Evolutionary conservation across 2,888 invertebrate species (phyloP).

Genomic region (Osedax fenrisi): DNA sequence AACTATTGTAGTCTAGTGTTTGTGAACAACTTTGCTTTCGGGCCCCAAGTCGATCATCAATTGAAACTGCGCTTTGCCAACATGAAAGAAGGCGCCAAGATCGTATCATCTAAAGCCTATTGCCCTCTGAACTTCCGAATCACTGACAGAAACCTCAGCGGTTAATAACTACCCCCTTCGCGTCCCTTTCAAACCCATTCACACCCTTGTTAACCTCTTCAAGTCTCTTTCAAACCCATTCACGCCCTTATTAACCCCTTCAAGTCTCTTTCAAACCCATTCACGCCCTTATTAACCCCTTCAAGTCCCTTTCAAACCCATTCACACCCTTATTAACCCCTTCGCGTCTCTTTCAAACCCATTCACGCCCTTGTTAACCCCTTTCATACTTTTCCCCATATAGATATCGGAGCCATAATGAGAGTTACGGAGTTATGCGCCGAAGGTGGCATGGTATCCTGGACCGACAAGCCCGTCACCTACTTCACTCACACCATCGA

Average conservation of each 20-base stretch:
- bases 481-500: constrained; percentile 97
- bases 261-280: too few species aligned
- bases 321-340: too few species aligned
- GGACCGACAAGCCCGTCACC: constrained; percentile 96
- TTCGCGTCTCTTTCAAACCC: too few species aligned
- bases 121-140: constrained; percentile 96
- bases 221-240: too few species aligned
- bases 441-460: constrained; percentile 84
- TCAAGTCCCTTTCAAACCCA: too few species aligned
- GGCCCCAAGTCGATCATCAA: constrained; percentile 83
- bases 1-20: constrained; percentile 66
- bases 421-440: constrained; percentile 92
- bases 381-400: constrained; percentile 39
- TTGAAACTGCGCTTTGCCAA: constrained; percentile 90
- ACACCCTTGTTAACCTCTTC: too few species aligned
- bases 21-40: constrained; percentile 98
- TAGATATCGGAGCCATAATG: constrained; percentile 94
- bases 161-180: constrained; percentile 53
- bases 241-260: too few species aligned
- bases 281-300: too few species aligned
- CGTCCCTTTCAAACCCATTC: too few species aligned
- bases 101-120: constrained; percentile 95
- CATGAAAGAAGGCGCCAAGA: constrained; percentile 70
- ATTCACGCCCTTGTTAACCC: too few species aligned
- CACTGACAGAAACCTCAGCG: constrained; percentile 89